Percentiles rank a stretch among this genome's conserved stretches.
Conservation (phyloP, 2,113 vertebrate species). For the Procavia capensis region DNA sequence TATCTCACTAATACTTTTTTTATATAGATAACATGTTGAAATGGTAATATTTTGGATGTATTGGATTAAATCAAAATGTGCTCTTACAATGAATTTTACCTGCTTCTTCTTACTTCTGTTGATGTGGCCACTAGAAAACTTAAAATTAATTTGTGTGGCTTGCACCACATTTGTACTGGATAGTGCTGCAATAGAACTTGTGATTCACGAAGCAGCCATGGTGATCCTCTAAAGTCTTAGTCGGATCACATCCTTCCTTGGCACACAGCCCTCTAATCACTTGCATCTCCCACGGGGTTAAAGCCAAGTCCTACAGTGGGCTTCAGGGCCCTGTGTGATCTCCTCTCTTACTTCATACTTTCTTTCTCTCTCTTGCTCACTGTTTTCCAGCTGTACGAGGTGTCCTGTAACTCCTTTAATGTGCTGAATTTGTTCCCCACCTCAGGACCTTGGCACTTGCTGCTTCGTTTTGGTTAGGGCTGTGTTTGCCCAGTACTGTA, state of each 20-base stretch:
- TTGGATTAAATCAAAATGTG: neutral
- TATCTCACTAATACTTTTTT: neutral
- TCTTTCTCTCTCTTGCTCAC: neutral
- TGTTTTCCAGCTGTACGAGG: neutral
- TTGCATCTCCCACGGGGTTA: neutral
- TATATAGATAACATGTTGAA: neutral
- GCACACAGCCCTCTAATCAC: neutral
- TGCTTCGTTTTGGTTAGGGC: neutral
- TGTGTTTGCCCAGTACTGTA: too few relatives aligned
- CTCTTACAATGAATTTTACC: neutral
- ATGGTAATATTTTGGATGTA: neutral
- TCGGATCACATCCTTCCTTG: neutral
- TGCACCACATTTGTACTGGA: neutral
- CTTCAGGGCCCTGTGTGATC: neutral
- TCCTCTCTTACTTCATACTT: neutral
- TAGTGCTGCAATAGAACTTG: neutral
- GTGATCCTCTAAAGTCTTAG: neutral
- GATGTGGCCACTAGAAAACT: neutral
- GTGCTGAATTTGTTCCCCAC: neutral
- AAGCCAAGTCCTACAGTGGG: neutral
- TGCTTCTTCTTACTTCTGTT: conserved; percentile 47
- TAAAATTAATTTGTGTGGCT: neutral
- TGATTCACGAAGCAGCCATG: neutral
- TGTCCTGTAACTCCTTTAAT: neutral
- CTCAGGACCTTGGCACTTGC: conserved; percentile 42